Evolutionary conservation across 2,113 vertebrate species (phyloP).

Genomic region (Toxotes jaculatrix): DNA sequence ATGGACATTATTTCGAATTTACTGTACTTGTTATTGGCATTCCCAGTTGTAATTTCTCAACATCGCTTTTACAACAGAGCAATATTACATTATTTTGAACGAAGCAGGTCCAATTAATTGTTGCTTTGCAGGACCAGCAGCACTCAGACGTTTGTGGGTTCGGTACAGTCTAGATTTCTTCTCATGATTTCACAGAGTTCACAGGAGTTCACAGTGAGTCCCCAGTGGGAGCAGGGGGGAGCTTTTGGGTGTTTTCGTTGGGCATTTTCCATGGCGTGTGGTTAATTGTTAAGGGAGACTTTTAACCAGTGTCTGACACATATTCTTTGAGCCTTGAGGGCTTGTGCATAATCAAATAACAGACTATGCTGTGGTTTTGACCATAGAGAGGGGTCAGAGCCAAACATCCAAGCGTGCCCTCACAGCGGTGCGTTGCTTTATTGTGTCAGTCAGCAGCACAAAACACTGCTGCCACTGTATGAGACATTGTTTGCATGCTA

Average conservation of each 20-base stretch:
- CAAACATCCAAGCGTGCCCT: slow-evolving; percentile 60
- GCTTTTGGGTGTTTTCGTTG: slow-evolving; percentile 75
- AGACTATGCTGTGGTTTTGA: slow-evolving; percentile 59
- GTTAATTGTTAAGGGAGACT: slow-evolving; percentile 82
- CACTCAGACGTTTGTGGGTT: slow-evolving; percentile 70
- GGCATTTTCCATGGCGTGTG: slow-evolving; percentile 79
- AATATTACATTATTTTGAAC: slow-evolving; percentile 54
- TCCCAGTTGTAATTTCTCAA: slow-evolving; percentile 61
- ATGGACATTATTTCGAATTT: slow-evolving; percentile 55
- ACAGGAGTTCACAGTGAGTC: slow-evolving; percentile 75
- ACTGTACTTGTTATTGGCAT: slow-evolving; percentile 52
- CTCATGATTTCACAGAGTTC: slow-evolving; percentile 72
- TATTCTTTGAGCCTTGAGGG: slow-evolving; percentile 72
- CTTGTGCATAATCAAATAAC: slow-evolving; percentile 69
- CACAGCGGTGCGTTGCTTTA: slow-evolving; percentile 53
- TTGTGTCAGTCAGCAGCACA: slow-evolving; percentile 76
- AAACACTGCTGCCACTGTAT: slow-evolving; percentile 62
- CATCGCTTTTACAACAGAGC: slow-evolving; percentile 57
- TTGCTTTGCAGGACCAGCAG: slow-evolving; percentile 61
- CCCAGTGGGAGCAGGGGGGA: slow-evolving; percentile 63
- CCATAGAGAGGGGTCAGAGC: slow-evolving; percentile 59
- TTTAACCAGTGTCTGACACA: slow-evolving; percentile 82
- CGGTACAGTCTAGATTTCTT: slow-evolving; percentile 70
- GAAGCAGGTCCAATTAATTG: slow-evolving; percentile 74
- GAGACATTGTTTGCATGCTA: slow-evolving; percentile 37